Conservation (phyloP, 2,113 vertebrate genomes). For the Epinephelus cyanopodus region DNA sequence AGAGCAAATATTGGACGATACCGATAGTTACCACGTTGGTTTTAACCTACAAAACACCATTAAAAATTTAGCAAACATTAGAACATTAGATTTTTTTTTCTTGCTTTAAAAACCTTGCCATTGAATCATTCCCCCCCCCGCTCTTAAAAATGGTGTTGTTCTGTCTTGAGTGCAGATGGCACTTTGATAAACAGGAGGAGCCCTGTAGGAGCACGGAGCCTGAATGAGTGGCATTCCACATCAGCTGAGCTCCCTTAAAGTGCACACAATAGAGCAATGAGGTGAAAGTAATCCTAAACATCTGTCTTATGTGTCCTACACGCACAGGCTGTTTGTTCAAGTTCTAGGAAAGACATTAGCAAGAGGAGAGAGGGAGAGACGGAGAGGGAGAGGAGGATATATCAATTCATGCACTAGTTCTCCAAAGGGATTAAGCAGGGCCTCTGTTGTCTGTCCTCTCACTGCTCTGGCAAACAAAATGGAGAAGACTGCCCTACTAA, state of each 20-base stretch:
- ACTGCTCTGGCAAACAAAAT: slow-evolving; percentile 70
- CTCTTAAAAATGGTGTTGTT: slow-evolving; percentile 47
- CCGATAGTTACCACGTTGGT: no score
- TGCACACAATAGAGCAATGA: slow-evolving; percentile 82
- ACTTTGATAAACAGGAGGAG: slow-evolving; percentile 76
- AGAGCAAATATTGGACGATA: no score
- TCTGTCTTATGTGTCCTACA: slow-evolving; percentile 83
- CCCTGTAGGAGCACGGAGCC: slow-evolving; percentile 71
- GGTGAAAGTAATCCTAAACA: slow-evolving; percentile 86
- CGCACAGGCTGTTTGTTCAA: slow-evolving; percentile 82
- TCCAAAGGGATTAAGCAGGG: slow-evolving; percentile 73
- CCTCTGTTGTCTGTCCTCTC: slow-evolving; percentile 66
- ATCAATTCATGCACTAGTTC: slow-evolving; percentile 82
- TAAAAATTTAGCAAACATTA: neutral
- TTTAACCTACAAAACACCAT: slow-evolving; percentile 13
- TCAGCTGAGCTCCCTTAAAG: slow-evolving; percentile 83
- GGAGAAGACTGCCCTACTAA: slow-evolving; percentile 65
- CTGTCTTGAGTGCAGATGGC: slow-evolving; percentile 75
- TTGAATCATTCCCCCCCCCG: neutral
- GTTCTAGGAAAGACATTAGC: slow-evolving; percentile 81
- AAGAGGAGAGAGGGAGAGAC: slow-evolving; percentile 22
- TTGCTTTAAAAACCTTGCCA: neutral
- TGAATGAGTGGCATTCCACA: slow-evolving; percentile 80
- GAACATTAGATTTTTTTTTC: neutral
- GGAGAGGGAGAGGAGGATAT: slow-evolving; percentile 58